Evolutionary conservation across 1,140 invertebrate species (phyloP).

Genomic region (Trypoxylus dichotomus): DNA sequence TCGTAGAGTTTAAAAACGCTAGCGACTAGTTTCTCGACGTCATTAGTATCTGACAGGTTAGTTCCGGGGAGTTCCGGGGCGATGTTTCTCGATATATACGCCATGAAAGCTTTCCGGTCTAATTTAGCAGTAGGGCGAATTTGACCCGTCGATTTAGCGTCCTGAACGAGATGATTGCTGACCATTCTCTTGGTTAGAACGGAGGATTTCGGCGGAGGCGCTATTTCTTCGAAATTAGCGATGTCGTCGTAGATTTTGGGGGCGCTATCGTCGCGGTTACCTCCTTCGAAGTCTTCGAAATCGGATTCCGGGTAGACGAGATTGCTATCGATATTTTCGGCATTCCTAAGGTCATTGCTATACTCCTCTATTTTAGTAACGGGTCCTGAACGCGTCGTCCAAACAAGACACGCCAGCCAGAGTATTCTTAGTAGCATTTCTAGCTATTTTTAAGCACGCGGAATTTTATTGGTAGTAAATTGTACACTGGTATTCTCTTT

Average conservation of each 20-base stretch:
- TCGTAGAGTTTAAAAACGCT: not conserved
- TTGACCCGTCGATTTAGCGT: not conserved
- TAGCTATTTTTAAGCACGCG: not conserved
- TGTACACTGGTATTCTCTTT: not conserved
- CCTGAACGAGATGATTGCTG: not conserved
- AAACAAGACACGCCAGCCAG: not conserved
- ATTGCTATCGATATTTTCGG: not conserved
- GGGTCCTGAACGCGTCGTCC: conserved; percentile 9
- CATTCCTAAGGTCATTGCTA: conserved; percentile 5
- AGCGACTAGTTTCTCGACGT: not conserved
- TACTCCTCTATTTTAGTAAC: not conserved
- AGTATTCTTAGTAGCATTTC: conserved; percentile 11
- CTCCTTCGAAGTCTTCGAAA: not conserved
- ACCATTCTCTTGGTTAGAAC: not conserved
- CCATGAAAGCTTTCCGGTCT: not conserved
- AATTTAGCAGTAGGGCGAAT: not conserved
- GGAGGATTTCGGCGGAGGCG: not conserved
- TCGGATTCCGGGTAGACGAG: not conserved
- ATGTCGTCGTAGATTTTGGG: not conserved
- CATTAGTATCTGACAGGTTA: not conserved
- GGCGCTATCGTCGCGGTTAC: not conserved
- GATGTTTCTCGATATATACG: not conserved
- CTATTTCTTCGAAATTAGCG: not conserved
- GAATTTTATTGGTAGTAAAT: not conserved
- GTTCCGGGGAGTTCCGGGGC: not conserved